phyloP scores from a whole-genome alignment of 2,113 vertebrate species.

The Penelope pileata region DNA sequence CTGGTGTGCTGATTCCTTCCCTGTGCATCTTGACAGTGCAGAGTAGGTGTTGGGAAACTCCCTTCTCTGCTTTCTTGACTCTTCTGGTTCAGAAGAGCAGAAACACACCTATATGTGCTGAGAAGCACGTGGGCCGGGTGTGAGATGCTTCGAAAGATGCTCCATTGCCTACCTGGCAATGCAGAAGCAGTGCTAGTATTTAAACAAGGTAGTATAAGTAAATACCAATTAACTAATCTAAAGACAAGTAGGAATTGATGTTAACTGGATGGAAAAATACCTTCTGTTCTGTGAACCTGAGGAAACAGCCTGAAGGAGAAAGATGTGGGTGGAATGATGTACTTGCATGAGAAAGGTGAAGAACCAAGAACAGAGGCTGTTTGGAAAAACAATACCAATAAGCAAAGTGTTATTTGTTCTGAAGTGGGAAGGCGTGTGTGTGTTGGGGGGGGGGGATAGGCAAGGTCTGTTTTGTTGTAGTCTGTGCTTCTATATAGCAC shows the following conservation, averaged over 20 bases:
- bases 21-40: background rate
- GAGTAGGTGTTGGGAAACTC: background rate
- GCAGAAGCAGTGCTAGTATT: background rate
- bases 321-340: background rate
- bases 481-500: background rate
- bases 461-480: background rate
- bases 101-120: accelerated
- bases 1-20: background rate
- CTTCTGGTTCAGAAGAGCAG: background rate
- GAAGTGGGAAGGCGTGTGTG: background rate
- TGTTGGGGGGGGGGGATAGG: background rate
- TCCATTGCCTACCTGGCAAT: background rate
- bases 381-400: background rate
- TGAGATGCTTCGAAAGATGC: background rate
- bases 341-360: accelerated
- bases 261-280: background rate
- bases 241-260: background rate
- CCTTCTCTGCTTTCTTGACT: accelerated
- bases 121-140: background rate
- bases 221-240: background rate
- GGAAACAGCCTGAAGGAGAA: background rate
- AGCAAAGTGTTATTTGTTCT: background rate
- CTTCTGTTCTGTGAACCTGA: background rate
- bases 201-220: background rate
- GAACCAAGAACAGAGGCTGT: too few species aligned